A percentile compares a stretch with the other conserved stretches of the same genome.
These are phyloP conservation scores for Baccha elongata DNA, from an alignment of 2,888 invertebrate genomes.

Conservation along the genomic window DNA sequence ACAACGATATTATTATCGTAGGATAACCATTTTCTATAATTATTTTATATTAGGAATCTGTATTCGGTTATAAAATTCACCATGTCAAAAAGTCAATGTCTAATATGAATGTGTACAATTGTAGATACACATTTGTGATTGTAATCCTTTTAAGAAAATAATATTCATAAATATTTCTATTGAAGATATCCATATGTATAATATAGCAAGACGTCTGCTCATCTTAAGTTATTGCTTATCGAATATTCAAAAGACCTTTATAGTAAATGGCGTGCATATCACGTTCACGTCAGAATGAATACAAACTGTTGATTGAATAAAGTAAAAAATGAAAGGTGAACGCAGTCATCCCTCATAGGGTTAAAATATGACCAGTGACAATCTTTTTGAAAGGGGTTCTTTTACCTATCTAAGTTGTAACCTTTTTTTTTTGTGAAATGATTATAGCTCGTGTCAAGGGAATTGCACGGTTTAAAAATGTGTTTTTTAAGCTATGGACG, in stretches of 20 bases:
- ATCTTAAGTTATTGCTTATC: constrained; percentile 47
- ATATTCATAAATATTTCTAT: constrained; percentile 28
- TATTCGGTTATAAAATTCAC: too few relatives aligned
- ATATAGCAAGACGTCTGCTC: constrained; percentile 5
- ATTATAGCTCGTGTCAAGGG: constrained; percentile 47
- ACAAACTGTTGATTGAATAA: constrained; percentile 63
- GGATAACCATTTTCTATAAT: too few relatives aligned
- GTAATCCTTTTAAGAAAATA: constrained; percentile 28
- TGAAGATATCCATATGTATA: too few relatives aligned
- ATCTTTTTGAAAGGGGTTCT: constrained; percentile 64
- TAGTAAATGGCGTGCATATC: constrained; percentile 23
- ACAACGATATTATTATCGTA: too few relatives aligned
- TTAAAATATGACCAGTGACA: constrained; percentile 66
- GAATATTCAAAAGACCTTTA: constrained; percentile 42
- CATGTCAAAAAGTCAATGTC: constrained; percentile 1
- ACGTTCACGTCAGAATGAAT: constrained; percentile 30
- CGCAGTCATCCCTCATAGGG: constrained; percentile 50
- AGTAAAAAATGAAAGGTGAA: constrained; percentile 43
- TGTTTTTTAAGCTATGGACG: constrained; percentile 51
- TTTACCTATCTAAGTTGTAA: constrained; percentile 20
- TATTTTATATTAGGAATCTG: too few relatives aligned
- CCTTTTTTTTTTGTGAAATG: constrained; percentile 12
- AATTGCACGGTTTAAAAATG: constrained; percentile 42
- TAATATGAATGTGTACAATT: neutral
- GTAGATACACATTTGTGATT: neutral